Evolutionary conservation across 2,797 vertebrate genomes (phyloP), one percentile per base, ranked within the genome.

Genomic region (Chelon auratus): DNA sequence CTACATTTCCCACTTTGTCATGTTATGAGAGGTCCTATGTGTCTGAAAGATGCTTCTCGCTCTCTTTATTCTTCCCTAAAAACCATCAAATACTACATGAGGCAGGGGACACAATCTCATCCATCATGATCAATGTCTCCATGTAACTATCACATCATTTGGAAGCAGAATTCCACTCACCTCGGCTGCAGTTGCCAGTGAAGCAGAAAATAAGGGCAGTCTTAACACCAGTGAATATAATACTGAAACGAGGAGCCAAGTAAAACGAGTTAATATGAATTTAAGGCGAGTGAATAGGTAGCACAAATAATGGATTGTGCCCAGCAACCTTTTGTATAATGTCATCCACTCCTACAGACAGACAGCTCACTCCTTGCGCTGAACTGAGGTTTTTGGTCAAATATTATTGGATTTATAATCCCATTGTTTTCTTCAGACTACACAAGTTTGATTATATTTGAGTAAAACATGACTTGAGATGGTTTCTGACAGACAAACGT

Each of bases 111-210:
- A 50, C 68, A 63, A 62, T 78, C 78, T 89, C 85, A 91, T 91
- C 90, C 87, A 90, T 93, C 89, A 89, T 62, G 69, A 89, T 91
- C 86, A 82, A 68, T 88, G 86, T 90, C 82, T 88, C 65, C 53
- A 78, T 81, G 77, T 84, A 87, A 81, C 87, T 75, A 75, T 91
- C 84, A 83, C 79, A 83, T 90, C 80, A 83, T 53, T 79, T 82
- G 71, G 70, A 83, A 85, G 63, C 81, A 81, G 81, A 80, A 81
- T 77, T 68, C 66, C 52, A 60, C 66, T 88, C 78, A 82, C 72
- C 71, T 79, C 78, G 71, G 54, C 75, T 72, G 68, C 67, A 73
- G 66, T 33, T 80, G 55, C 75, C 70, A 86, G 39, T 83, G 77
- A 91, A 74, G 84, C 87, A 86, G 87, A 92, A 89, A 92, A 93